A percentile compares a stretch with the other conserved stretches of the same genome.
Conservation (phyloP, 2,113 vertebrate species). For the Callipepla californica region DNA sequence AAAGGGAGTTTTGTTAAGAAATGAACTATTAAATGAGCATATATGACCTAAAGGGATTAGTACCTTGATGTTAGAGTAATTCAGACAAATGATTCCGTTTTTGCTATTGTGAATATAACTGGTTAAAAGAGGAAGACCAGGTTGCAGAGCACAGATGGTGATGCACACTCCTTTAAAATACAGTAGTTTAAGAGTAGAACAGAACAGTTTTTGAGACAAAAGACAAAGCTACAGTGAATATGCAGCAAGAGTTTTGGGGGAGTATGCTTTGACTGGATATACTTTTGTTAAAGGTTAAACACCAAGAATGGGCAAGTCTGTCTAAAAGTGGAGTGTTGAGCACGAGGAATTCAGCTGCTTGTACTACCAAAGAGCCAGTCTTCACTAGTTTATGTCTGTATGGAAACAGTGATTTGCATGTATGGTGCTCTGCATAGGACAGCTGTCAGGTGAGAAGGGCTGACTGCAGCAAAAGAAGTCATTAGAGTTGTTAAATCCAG, state of each 20-base stretch:
- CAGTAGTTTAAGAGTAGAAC: background rate
- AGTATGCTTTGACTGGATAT: background rate
- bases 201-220: background rate
- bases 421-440: background rate
- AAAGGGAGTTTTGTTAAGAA: background rate
- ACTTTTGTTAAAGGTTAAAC: background rate
- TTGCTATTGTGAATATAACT: background rate
- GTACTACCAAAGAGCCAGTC: background rate
- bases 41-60: background rate
- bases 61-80: background rate
- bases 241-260: background rate
- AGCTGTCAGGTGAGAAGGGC: conserved; percentile 17
- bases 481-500: conserved; percentile 17
- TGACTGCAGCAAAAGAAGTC: conserved; percentile 3
- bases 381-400: background rate
- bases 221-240: background rate
- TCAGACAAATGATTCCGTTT: background rate
- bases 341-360: background rate
- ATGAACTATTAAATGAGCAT: background rate
- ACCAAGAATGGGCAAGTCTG: background rate
- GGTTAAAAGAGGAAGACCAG: background rate
- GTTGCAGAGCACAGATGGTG: background rate
- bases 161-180: background rate
- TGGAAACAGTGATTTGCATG: conserved; percentile 34
- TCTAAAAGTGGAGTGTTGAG: background rate